Percentiles rank a stretch among this genome's conserved stretches.
phyloP scores from a whole-genome alignment of 1,140 invertebrate genomes.

The Trichomalopsis sarcophagae region DNA sequence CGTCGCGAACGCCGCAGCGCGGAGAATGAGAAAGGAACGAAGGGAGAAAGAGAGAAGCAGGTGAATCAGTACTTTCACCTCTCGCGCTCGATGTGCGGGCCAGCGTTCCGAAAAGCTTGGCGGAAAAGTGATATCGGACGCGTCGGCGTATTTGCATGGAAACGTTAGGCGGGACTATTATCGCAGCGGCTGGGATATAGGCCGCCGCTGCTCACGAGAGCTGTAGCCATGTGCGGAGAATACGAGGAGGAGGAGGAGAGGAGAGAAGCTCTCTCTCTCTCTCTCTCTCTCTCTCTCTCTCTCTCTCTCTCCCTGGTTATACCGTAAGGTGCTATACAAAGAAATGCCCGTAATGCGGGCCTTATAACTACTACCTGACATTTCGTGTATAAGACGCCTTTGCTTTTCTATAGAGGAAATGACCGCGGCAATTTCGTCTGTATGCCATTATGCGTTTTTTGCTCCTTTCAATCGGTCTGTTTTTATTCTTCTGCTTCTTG shows the following conservation, averaged over 20 bases:
- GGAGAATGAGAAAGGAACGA: constrained; percentile 57
- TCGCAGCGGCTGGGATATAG: no score
- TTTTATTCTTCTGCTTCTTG: constrained; percentile 34
- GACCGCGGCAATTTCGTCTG: constrained; percentile 44
- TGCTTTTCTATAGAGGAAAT: constrained; percentile 44
- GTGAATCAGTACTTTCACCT: neutral
- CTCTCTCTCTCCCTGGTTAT: neutral
- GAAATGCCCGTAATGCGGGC: constrained; percentile 41
- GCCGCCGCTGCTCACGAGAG: neutral
- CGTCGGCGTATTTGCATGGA: neutral
- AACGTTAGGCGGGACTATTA: neutral
- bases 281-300: no score
- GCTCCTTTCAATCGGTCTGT: constrained; percentile 43
- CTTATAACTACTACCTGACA: constrained; percentile 44
- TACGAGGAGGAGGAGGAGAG: constrained; percentile 35
- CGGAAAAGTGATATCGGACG: no score
- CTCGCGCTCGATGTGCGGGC: no score
- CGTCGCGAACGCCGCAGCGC: neutral
- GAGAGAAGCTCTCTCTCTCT: neutral
- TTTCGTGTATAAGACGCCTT: constrained; percentile 43
- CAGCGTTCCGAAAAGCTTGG: no score
- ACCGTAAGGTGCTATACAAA: constrained; percentile 36
- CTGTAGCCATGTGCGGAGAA: constrained; percentile 37
- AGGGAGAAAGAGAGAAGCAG: constrained; percentile 29
- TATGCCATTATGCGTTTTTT: constrained; percentile 45